A percentile compares a stretch with the other conserved stretches of the same genome.
These are phyloP conservation scores for Brachyhypopomus occidentalis DNA, from an alignment of 2,113 vertebrate genomes.

Conservation along the genomic window DNA sequence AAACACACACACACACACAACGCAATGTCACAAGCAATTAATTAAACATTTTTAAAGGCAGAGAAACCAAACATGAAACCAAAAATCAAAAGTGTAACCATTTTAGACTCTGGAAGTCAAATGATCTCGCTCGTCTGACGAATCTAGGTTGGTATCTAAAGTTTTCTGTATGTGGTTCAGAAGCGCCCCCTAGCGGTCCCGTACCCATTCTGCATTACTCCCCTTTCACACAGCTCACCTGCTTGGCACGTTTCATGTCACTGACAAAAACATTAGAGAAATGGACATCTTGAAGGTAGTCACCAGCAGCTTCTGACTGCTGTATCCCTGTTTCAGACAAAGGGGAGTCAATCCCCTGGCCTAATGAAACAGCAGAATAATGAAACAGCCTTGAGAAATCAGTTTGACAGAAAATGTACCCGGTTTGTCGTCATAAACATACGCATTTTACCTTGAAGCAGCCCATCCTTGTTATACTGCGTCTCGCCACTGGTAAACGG, in stretches of 20 bases:
- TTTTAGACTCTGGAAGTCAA: neutral
- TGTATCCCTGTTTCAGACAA: conserved; percentile 84
- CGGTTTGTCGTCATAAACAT: no score
- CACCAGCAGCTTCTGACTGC: conserved; percentile 85
- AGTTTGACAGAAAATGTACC: neutral
- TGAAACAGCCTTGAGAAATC: neutral
- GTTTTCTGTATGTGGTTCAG: neutral
- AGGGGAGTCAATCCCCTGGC: conserved; percentile 85
- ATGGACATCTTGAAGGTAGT: conserved; percentile 80
- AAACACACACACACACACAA: no score
- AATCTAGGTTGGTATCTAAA: neutral
- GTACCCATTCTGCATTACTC: neutral
- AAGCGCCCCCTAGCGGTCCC: conserved; percentile 19
- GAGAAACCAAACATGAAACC: no score
- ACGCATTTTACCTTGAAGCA: conserved; percentile 84
- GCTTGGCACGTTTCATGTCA: conserved; percentile 83
- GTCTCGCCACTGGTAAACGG: conserved; percentile 85
- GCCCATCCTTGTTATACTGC: conserved; percentile 87
- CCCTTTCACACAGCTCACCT: conserved; percentile 72
- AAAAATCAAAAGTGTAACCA: neutral
- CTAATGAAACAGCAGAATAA: conserved; percentile 59
- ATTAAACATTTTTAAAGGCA: no score
- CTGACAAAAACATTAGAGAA: conserved; percentile 89
- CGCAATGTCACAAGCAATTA: no score
- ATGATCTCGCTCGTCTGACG: neutral